Evolutionary conservation across 2,888 invertebrate genomes (phyloP), one percentile per base, ranked within the genome.

Genomic region (Ornithoptera alexandrae): DNA sequence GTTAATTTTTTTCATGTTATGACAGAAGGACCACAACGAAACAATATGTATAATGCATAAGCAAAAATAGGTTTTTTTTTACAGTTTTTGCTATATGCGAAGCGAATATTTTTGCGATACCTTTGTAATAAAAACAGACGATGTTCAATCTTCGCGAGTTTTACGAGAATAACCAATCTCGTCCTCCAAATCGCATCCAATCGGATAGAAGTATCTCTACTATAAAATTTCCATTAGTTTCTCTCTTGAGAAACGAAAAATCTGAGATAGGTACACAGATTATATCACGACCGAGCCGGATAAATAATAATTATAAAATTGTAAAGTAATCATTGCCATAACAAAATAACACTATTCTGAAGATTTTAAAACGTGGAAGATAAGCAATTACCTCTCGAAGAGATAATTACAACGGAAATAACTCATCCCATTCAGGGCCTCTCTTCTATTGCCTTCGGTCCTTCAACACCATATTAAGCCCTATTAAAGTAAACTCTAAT

Each of bases 401-500:
- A 12, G 50, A 50, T 50, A 50, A 50, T 50, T 50, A 50, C 50
- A 18, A 50, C n/a, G 57, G 57, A 57, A 57, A 20, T 20, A 57
- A 57, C 57, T 57, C 20, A 20, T 20, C 20, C 57, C 20, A 57
- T 24, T 61, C 39, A 36, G 17, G 39, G 10, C 39, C n/a, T n/a
- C 18, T 18, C 57, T 39, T 42, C 57, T 20, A 57, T 57, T 57
- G n/a, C 10, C 8, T 20, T 20, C n/a, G 20, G 4, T 57, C 15
- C n/a, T 57, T 63, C 62, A 63, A 63, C 46, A 20, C 58, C 58
- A 36, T 36, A 64, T 63, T 59, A 30, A 63, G 46, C 17, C 20
- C 64, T 39, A 59, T 63, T 22, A 68, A 68, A 64, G n/a, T 60
- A 65, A 46, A 69, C 30, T 0, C 69, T 57, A 69, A 69, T 65